phyloP scores from a whole-genome alignment of 2,888 invertebrate genomes.

The Eueremaeus valkanovi region DNA sequence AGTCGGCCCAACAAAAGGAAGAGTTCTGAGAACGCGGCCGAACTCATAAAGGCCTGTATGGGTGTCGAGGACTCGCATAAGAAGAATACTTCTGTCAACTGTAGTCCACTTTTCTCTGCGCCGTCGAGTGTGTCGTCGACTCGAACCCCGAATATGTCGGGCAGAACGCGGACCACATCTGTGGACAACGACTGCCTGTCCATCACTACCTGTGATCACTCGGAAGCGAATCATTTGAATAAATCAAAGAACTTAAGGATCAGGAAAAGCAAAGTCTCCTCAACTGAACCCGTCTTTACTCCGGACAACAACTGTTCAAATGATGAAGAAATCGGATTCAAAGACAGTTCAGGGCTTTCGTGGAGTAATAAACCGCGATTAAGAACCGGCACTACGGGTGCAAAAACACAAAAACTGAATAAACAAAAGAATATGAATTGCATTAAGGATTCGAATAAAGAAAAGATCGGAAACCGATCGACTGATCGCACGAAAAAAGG shows the following conservation, averaged over 20 bases:
- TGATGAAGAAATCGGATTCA: conserved; percentile 45
- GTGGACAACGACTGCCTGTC: not conserved
- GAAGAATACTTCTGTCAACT: conserved; percentile 35
- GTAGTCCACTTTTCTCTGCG: not conserved
- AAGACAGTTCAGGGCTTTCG: conserved; percentile 43
- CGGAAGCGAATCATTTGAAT: not conserved
- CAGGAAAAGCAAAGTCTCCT: not conserved
- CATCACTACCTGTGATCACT: not conserved
- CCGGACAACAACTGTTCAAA: conserved; percentile 40
- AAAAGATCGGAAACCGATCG: not conserved
- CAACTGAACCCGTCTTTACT: not conserved
- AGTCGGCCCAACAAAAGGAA: conserved; percentile 60
- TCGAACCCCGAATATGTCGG: not conserved
- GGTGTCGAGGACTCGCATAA: conserved; percentile 54
- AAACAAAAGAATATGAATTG: not conserved
- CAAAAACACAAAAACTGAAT: not conserved
- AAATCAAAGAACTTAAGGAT: conserved; percentile 9
- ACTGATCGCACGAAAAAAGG: not conserved
- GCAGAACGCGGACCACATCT: not conserved
- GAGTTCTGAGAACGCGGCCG: conserved; percentile 62
- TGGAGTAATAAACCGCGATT: conserved; percentile 18
- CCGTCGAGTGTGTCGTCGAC: not conserved
- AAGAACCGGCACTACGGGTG: not conserved
- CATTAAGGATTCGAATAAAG: not conserved
- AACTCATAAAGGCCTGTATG: conserved; percentile 60